Evolutionary conservation across 2,888 invertebrate species (phyloP), one percentile per base, ranked within the genome.

Genomic region (Cheilosia grossa): DNA sequence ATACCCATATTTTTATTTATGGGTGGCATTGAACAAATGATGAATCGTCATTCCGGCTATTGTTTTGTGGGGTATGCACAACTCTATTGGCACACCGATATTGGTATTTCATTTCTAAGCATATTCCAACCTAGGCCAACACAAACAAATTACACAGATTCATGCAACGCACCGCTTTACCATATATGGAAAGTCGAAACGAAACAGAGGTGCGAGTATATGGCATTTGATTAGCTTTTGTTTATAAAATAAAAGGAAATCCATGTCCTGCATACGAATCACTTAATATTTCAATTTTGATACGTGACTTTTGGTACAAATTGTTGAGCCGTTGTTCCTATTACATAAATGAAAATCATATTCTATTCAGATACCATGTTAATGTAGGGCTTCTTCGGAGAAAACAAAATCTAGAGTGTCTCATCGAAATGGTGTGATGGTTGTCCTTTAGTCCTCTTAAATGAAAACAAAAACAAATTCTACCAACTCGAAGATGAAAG

Each of bases 201-300:
- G 47, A 47, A 47, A 47, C 47, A 47, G 17, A 47, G 7, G 47
- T 19, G 4, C 2, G 13, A 1, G 2, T 3, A n/a, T 44, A n/a
- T 5, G 15, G 2, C 5, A 5, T 44, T 44, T 44, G 44, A 47
- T 47, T 17, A 17, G 47, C 17, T 47, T 47, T 47, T 47, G 9
- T 17, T 47, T 47, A 17, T 47, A 9, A 4, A 19, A 47, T 19
- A 17, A 47, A 19, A 19, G 19, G 47, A 19, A 47, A 7, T 47
- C 19, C 19, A 47, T 19, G 47, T 47, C 47, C 19, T 47, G 47
- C 47, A 47, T 47, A 47, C 47, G 47, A 47, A 47, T 19, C 19
- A 9, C 2, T 47, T 3, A 9, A 9, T 17, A 47, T 19, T 47
- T 47, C 47, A 19, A 47, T 47, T 17, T 47, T 47, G 17, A 47